A percentile compares a stretch with the other conserved stretches of the same genome.
phyloP scores from a whole-genome alignment of 64 coral and sea anemone genomes.

The Trachythela sp. region DNA sequence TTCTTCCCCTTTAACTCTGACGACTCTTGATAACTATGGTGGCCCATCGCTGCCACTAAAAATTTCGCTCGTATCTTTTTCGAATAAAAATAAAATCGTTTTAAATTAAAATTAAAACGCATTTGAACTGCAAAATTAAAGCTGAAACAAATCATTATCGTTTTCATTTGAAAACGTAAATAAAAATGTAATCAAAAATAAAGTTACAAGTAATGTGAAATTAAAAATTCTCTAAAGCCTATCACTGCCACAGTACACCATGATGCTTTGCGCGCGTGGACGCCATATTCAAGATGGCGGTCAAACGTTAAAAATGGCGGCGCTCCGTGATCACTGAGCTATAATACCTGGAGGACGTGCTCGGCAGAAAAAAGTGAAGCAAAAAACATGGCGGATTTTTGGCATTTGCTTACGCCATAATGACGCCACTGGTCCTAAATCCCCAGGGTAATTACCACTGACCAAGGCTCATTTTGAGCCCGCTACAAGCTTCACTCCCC shows the following conservation, averaged over 20 bases:
- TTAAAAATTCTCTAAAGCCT: background rate
- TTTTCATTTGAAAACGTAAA: background rate
- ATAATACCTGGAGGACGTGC: too few species aligned
- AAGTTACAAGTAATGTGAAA: background rate
- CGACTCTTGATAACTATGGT: too few species aligned
- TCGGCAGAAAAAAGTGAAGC: too few species aligned
- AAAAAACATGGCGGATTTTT: too few species aligned
- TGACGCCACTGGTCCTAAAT: too few species aligned
- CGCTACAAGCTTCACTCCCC: too few species aligned
- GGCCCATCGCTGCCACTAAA: background rate
- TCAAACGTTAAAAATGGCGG: background rate
- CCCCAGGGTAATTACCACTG: too few species aligned
- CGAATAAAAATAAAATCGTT: background rate
- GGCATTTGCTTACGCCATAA: too few species aligned
- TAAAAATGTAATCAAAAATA: background rate
- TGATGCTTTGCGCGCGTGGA: background rate
- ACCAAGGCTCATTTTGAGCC: too few species aligned
- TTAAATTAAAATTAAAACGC: background rate
- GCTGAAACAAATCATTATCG: background rate
- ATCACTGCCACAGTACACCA: conserved; percentile 18
- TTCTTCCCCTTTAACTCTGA: too few species aligned
- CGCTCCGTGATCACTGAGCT: too few species aligned
- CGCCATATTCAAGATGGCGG: background rate
- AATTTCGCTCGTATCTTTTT: background rate
- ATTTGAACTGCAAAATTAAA: background rate